Conservation (phyloP, 2,888 invertebrate species). For the Phalera bucephala region DNA sequence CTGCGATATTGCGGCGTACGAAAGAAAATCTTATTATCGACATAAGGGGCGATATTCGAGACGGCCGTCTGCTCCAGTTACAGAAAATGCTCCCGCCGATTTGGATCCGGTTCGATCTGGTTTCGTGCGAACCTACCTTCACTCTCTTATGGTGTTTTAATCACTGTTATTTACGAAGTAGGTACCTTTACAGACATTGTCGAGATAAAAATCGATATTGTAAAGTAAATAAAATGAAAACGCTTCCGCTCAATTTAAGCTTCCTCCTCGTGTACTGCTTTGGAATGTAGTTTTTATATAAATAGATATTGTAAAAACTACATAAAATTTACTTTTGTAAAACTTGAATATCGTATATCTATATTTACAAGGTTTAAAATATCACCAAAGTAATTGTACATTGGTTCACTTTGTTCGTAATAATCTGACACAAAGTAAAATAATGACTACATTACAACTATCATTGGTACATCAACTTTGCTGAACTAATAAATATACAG, state of each 20-base stretch:
- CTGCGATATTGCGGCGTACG: conserved; percentile 60
- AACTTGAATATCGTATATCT: no score
- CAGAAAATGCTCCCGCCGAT: conserved; percentile 71
- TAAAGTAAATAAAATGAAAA: conserved; percentile 27
- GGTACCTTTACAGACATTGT: conserved; percentile 37
- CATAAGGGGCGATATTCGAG: conserved; percentile 79
- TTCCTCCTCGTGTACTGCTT: conserved; percentile 11
- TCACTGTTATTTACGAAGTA: conserved; percentile 55
- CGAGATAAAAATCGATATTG: conserved; percentile 40
- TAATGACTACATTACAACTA: no score
- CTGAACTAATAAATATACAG: no score
- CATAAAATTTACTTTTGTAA: no score
- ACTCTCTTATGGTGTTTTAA: conserved; percentile 72
- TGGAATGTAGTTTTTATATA: conserved; percentile 4
- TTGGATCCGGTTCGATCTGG: conserved; percentile 76
- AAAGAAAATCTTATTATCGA: conserved; percentile 80
- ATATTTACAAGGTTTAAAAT: no score
- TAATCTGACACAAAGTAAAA: no score
- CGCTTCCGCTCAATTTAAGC: conserved; percentile 15
- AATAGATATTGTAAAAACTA: no score
- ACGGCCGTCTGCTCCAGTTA: conserved; percentile 77
- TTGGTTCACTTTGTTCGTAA: no score
- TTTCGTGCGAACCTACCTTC: conserved; percentile 68
- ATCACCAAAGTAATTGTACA: no score
- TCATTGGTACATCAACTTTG: no score